phyloP scores from a whole-genome alignment of 2,797 vertebrate genomes.

The Dermochelys coriacea region DNA sequence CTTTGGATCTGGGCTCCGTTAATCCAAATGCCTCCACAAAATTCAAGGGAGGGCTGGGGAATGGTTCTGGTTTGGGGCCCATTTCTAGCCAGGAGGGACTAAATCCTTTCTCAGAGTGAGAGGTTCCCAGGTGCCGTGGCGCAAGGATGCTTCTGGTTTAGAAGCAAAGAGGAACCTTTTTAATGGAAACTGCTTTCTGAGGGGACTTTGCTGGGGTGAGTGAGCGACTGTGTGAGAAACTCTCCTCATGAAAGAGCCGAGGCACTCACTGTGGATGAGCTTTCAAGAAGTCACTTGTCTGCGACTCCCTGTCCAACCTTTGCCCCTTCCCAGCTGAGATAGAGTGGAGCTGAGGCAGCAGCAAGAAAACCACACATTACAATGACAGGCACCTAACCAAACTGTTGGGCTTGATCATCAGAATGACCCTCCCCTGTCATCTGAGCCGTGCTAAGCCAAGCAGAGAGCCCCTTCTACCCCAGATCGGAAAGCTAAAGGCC shows the following conservation, averaged over 20 bases:
- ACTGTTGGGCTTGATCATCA: neutral
- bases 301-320: neutral
- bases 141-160: neutral
- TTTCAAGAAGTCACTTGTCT: neutral
- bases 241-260: neutral
- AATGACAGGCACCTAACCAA: neutral
- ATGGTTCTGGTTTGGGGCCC: neutral
- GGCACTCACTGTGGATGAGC: neutral
- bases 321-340: neutral
- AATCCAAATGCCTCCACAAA: neutral
- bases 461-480: neutral
- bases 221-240: neutral
- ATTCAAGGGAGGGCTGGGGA: neutral
- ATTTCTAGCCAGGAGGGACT: neutral
- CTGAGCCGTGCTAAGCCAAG: accelerated
- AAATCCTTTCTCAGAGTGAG: neutral
- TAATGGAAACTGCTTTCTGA: neutral
- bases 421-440: neutral
- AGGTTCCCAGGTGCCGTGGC: too few relatives aligned
- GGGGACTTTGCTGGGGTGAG: neutral
- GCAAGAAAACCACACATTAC: accelerated
- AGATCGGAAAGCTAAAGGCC: neutral
- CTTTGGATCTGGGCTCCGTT: accelerated
- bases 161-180: neutral
- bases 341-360: neutral